Evolutionary conservation across 2,113 vertebrate species (phyloP), one percentile per base, ranked within the genome.

Genomic region (Aptenodytes forsteri): DNA sequence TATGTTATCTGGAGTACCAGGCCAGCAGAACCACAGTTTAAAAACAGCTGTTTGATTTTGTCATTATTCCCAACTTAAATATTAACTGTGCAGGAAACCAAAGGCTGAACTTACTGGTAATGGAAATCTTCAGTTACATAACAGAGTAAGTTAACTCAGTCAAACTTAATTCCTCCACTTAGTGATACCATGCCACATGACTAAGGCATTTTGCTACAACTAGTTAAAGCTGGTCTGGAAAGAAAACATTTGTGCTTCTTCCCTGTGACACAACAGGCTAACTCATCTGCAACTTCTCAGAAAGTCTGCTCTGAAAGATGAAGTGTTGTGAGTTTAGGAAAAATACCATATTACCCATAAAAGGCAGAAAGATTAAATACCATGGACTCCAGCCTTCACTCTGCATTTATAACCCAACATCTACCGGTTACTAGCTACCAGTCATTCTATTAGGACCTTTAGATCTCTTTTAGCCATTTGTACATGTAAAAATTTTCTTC

Each of bases 21-120:
- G n/a, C 32, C 76, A 93, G 58, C 73, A 79, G 13, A 85, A 86
- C 34, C 81, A 80, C 75, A 87, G 77, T 78, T 96, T 87, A n/a
- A 79, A 89, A 97, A 38, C 85, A 90, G 19, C 8, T 82, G 10
- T 59, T 71, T 59, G 47, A 59, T 84, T 47, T 4, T 82, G 70
- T 72, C 73, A 49, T 77, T 87, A 84, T 72, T 84, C 38, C 36
- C 30, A 70, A 87, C 14, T 71, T 64, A 91, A 90, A 32, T 44
- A 90, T 36, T 80, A 93, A 76, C 70, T 69, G 36, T 47, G 61
- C 65, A 93, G 73, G 77, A 97, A 93, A 91, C 40, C 67, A 88
- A 88, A 81, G 72, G 67, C n/a, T 73, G 89, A 89, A 89, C 38
- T 87, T 56, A 58, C 23, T n/a, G 27, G 42, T 66, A 95, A 83